A percentile compares a stretch with the other conserved stretches of the same genome.
phyloP scores from a whole-genome alignment of 2,113 vertebrate genomes.

The Rhinopithecus roxellana region DNA sequence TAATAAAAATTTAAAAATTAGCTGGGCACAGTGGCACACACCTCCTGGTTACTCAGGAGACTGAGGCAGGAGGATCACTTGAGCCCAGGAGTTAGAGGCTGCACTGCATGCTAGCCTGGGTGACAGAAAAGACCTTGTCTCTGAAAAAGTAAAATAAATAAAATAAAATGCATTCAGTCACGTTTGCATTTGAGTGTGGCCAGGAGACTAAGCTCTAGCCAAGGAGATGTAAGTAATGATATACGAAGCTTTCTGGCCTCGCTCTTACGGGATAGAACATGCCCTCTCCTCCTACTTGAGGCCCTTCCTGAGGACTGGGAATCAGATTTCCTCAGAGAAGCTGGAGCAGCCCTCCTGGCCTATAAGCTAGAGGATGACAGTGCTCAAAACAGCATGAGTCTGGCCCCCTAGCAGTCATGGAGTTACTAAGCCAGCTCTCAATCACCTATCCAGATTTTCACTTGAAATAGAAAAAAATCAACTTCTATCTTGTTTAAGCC shows the following conservation, averaged over 20 bases:
- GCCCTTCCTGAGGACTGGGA: not conserved
- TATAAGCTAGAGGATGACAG: not conserved
- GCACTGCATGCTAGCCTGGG: not conserved
- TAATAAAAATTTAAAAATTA: not conserved
- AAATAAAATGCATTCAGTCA: no score
- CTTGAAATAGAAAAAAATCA: not conserved
- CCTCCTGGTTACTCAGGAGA: not conserved
- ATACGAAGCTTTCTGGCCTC: not conserved
- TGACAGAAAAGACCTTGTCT: not conserved
- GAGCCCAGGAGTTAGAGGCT: not conserved
- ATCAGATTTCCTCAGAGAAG: no score
- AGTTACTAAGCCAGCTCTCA: not conserved
- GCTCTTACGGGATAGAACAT: not conserved
- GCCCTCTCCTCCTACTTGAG: not conserved
- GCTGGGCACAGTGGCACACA: not conserved
- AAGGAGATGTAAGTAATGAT: not conserved
- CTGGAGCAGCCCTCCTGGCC: not conserved
- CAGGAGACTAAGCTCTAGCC: not conserved
- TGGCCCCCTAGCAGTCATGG: not conserved
- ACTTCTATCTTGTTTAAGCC: not conserved
- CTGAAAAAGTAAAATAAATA: no score
- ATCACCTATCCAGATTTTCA: not conserved
- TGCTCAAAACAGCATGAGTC: not conserved
- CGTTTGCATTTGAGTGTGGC: not conserved
- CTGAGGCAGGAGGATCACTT: not conserved